Percentiles rank a stretch among this genome's conserved stretches.
phyloP scores from a whole-genome alignment of 2,888 invertebrate genomes.

The Deroplatys truncata region DNA sequence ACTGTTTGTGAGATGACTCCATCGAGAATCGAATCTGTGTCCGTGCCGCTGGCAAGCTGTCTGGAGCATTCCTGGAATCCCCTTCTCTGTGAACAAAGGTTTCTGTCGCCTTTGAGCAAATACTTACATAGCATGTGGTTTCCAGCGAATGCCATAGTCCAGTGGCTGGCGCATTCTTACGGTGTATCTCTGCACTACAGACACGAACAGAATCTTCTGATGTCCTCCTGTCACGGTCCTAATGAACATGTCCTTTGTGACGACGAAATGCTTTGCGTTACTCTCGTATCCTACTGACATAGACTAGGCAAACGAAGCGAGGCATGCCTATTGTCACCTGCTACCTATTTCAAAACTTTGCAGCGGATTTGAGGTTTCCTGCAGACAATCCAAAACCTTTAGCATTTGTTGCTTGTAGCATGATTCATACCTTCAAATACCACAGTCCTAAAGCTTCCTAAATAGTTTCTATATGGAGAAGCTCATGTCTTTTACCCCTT shows the following conservation, averaged over 20 bases:
- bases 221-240: not conserved
- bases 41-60: not conserved
- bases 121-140: not conserved
- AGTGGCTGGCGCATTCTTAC: not conserved
- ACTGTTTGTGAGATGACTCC: not conserved
- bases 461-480: too few relatives aligned
- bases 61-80: not conserved
- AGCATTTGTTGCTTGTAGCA: too few relatives aligned
- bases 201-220: not conserved
- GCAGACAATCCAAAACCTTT: too few relatives aligned
- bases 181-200: not conserved
- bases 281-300: not conserved
- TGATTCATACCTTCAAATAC: too few relatives aligned
- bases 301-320: too few relatives aligned
- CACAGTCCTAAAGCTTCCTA: too few relatives aligned
- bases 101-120: not conserved
- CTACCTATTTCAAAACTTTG: too few relatives aligned
- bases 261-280: not conserved
- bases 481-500: too few relatives aligned
- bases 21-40: not conserved
- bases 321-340: too few relatives aligned
- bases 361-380: too few relatives aligned
- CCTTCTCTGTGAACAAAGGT: not conserved
- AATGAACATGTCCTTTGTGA: not conserved
- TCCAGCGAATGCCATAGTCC: not conserved